Evolutionary conservation across 2,888 invertebrate species (phyloP).

Genomic region (Horisme vitalbata): DNA sequence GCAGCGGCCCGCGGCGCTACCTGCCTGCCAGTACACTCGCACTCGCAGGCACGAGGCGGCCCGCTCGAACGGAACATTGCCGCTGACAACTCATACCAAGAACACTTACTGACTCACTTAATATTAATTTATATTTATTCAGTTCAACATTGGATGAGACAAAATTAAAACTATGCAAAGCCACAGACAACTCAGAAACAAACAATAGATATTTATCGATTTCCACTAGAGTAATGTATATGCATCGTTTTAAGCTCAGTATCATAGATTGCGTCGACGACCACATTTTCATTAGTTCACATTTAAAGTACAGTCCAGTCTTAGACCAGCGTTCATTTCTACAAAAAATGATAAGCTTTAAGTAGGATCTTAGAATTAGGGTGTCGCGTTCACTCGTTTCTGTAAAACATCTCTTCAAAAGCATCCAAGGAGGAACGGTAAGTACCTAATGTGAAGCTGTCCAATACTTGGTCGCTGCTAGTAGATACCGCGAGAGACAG

Average conservation of each 20-base stretch:
- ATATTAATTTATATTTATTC: slow-evolving; percentile 51
- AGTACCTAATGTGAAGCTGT: too few species aligned
- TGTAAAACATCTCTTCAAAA: too few species aligned
- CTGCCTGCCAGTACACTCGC: slow-evolving; percentile 2
- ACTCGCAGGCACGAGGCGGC: not conserved
- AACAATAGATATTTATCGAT: slow-evolving; percentile 9
- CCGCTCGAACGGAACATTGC: not conserved
- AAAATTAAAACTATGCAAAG: slow-evolving; percentile 46
- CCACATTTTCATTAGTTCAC: not conserved
- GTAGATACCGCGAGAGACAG: too few species aligned
- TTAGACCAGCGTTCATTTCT: too few species aligned
- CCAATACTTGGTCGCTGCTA: too few species aligned
- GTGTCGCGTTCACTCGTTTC: too few species aligned
- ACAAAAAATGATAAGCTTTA: too few species aligned
- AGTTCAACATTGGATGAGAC: slow-evolving; percentile 50
- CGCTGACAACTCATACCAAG: slow-evolving; percentile 42
- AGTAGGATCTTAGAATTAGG: too few species aligned
- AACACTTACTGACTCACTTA: slow-evolving; percentile 51
- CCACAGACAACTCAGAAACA: slow-evolving; percentile 40
- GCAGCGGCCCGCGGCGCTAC: slow-evolving; percentile 21
- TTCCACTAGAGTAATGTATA: slow-evolving; percentile 4
- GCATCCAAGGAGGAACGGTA: too few species aligned
- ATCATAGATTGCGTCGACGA: not conserved
- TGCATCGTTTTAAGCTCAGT: slow-evolving; percentile 10
- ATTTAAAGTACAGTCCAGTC: too few species aligned